These are phyloP conservation scores for Enteromius anoplus DNA, from an alignment of 2,797 vertebrate species.

Conservation along the genomic window DNA sequence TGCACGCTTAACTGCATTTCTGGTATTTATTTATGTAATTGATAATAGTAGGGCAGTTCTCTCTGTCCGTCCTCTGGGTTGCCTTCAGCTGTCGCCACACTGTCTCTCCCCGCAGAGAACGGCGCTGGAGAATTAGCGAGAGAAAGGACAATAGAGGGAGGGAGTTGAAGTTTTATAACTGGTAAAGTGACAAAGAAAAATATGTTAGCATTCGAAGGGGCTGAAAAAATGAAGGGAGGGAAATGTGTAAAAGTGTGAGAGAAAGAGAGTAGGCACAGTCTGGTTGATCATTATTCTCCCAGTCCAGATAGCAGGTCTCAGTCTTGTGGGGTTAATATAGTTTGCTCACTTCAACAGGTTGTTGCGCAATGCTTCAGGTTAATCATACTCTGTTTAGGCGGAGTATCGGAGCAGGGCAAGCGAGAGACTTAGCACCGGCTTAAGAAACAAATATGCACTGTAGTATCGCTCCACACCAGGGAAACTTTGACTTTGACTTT, in stretches of 20 bases:
- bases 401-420: slow-evolving; percentile 43
- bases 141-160: slow-evolving; percentile 26
- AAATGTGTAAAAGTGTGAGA: slow-evolving; percentile 10
- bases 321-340: slow-evolving; percentile 56
- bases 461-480: slow-evolving; percentile 44
- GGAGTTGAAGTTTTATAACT: slow-evolving; percentile 23
- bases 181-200: slow-evolving; percentile 25
- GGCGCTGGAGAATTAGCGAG: slow-evolving; percentile 31
- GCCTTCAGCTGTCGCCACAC: slow-evolving; percentile 38
- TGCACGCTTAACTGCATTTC: slow-evolving; percentile 58
- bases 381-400: slow-evolving; percentile 56
- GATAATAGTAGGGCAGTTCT: slow-evolving; percentile 59
- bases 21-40: slow-evolving; percentile 66
- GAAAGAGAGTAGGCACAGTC: slow-evolving; percentile 38
- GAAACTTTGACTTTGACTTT: slow-evolving; percentile 55
- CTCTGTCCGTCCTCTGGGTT: slow-evolving; percentile 34
- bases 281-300: slow-evolving; percentile 57
- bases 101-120: slow-evolving; percentile 47
- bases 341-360: slow-evolving; percentile 56
- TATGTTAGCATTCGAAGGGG: background rate
- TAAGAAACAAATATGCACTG: slow-evolving; percentile 51
- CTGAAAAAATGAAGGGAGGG: slow-evolving; percentile 1
- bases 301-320: slow-evolving; percentile 43
- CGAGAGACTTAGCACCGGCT: slow-evolving; percentile 50
- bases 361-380: slow-evolving; percentile 59